Base-by-base conservation (phyloP, 1,140 invertebrate genomes). In the Megalopta genalis region DNA sequence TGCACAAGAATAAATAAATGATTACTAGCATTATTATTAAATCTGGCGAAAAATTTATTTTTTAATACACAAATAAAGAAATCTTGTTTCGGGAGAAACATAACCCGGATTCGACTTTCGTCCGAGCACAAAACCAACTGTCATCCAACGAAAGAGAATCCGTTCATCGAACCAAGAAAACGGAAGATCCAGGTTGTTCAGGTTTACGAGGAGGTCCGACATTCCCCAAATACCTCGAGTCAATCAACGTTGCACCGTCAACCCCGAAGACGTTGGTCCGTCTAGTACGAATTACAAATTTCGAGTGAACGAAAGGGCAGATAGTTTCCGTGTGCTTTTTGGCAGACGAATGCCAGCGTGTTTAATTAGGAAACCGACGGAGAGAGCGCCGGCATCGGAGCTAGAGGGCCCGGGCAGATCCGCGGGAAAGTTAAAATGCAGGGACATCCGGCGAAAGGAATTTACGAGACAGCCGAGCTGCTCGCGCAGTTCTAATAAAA, bases 401-500 rank as follows among this genome's bases (percentile, higher is more conserved):
- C 14, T 49, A 46, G 52, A 75, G 77, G 32, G 71, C 80, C 27
- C 77, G 66, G 76, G 67, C 0, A 46, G 42, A 12, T 32, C 32
- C 32, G 42, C 42, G 83, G 49, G 81, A 84, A 88, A 87, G 86
- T 88, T 89, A 88, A 88, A 90, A 90, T 84, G 87, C 90, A 89
- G 87, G 87, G 91, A 92, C 91, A 92, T 86, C 87, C 86, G 83
- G 81, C 27, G 75, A 64, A 88, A 90, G 91, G 89, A 93, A 93
- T 93, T 93, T 92, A 93, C 88, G 91, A 90, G 87, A 89, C 87
- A 87, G 84, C 86, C 84, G 84, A 87, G 81, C 64, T 84, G 81
- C 87, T 87, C 80, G 75, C 81, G 88, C 84, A 88, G 88, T 91
- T 90, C 84, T 90, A 91, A 91, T 90, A 89, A 93, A 93, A 93